phyloP scores from a whole-genome alignment of 1,140 invertebrate genomes.

The Bombus affinis region DNA sequence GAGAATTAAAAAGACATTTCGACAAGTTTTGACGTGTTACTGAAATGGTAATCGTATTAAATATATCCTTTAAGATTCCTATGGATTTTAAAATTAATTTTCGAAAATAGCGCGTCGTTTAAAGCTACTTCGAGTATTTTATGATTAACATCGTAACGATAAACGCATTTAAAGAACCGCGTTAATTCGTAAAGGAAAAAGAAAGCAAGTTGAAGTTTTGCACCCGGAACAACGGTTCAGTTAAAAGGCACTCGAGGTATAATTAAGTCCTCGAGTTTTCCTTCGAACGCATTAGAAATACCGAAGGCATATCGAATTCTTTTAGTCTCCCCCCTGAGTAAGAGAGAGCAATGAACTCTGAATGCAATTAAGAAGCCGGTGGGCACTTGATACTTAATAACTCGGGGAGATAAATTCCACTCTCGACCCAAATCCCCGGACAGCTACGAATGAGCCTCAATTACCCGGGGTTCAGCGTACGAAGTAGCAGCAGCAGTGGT shows the following conservation, averaged over 20 bases:
- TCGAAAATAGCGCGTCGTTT: neutral
- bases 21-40: neutral
- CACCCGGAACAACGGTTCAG: neutral
- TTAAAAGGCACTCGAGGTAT: neutral
- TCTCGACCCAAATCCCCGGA: conserved; percentile 38
- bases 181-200: neutral
- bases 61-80: neutral
- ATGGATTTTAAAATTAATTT: neutral
- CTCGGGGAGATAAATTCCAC: conserved; percentile 35
- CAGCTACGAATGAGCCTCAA: conserved; percentile 37
- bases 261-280: neutral
- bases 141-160: neutral
- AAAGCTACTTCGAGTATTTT: neutral
- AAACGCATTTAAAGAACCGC: neutral
- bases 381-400: conserved; percentile 46
- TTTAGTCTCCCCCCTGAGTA: neutral
- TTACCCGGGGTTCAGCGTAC: conserved; percentile 17
- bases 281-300: conserved; percentile 4
- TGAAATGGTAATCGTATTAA: too few relatives aligned
- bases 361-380: conserved; percentile 41
- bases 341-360: conserved; percentile 24
- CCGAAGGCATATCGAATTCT: neutral
- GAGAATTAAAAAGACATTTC: neutral
- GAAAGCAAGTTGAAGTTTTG: neutral
- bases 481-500: neutral